These are phyloP conservation scores for Melanostigma gelatinosum DNA, from an alignment of 2,113 vertebrate species.

Conservation along the genomic window DNA sequence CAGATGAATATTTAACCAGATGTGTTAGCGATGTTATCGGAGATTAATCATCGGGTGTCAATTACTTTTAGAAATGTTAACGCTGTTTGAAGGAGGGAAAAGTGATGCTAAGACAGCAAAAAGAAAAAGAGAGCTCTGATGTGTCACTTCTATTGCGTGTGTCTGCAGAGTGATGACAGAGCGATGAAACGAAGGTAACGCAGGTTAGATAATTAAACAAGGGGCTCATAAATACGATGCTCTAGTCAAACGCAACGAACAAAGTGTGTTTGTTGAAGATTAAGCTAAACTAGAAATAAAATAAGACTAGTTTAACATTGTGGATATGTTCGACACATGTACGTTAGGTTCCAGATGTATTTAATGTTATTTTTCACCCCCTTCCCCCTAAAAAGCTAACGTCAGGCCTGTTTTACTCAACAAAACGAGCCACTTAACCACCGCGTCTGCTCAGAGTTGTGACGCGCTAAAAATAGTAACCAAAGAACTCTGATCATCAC, in stretches of 20 bases:
- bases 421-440: background rate
- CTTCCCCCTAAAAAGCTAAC: background rate
- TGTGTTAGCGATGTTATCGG: conserved; percentile 13
- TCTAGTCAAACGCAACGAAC: conserved; percentile 22
- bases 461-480: conserved; percentile 48
- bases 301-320: background rate
- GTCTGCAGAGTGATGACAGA: conserved; percentile 15
- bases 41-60: conserved; percentile 21
- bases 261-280: conserved; percentile 19
- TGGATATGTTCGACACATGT: conserved; percentile 8
- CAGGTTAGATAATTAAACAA: conserved; percentile 1
- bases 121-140: background rate
- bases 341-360: background rate
- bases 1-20: conserved; percentile 37
- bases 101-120: background rate
- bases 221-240: conserved; percentile 37
- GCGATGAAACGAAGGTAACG: background rate
- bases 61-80: background rate
- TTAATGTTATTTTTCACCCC: background rate
- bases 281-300: background rate
- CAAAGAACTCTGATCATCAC: conserved; percentile 70
- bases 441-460: conserved; percentile 23
- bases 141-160: background rate
- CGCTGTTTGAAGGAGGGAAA: background rate
- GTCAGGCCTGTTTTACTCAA: background rate